Evolutionary conservation across 2,113 vertebrate genomes (phyloP), one percentile per base, ranked within the genome.

Genomic region (Phrynocephalus versicolor): DNA sequence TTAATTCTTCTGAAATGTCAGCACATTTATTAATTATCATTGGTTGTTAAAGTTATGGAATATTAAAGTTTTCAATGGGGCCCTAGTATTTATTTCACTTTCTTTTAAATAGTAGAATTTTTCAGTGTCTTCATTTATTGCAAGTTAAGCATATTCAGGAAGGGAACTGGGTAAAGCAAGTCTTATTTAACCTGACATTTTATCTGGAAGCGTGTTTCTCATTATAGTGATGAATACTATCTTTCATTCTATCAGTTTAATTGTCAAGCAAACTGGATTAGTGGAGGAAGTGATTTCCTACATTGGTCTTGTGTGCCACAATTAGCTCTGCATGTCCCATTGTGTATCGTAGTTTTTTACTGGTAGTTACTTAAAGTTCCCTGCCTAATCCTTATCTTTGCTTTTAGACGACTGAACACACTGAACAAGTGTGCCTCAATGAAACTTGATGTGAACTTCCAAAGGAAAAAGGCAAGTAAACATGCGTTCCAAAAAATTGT

Each of bases 381-480:
- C 82, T 83, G 27, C 35, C 76, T 77, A 77, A 69, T 92, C 41
- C 72, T 95, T 91, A 94, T 93, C 87, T 92, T 96, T 96, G 89
- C 85, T 96, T 96, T 70, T 94, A 99, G 99, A 94, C 98, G 99
- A 85, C 96, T 99, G 86, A 97, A 98, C 94, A 99, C 99, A 71
- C 94, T 99, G 93, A 99, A 99, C 96, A 99, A 98, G 97, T 99
- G 98, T 91, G 97, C 98, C 96, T 98, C 98, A 94, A 99, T 99
- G 99, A 99, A 99, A 97, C 97, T 99, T 93, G 98, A 99, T 94
- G 96, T 99, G 94, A 98, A 96, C 96, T 96, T 98, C 92, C 97
- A 97, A 94, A 98, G 96, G 93, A 99, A 98, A 96, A 99, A 98
- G 96, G 99, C 98, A 97, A 97, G 97, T 89, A 45, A 64, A 82